Percentiles rank a stretch among this genome's conserved stretches.
Conservation (phyloP, 2,888 invertebrate species). For the Acrobasis suavella region DNA sequence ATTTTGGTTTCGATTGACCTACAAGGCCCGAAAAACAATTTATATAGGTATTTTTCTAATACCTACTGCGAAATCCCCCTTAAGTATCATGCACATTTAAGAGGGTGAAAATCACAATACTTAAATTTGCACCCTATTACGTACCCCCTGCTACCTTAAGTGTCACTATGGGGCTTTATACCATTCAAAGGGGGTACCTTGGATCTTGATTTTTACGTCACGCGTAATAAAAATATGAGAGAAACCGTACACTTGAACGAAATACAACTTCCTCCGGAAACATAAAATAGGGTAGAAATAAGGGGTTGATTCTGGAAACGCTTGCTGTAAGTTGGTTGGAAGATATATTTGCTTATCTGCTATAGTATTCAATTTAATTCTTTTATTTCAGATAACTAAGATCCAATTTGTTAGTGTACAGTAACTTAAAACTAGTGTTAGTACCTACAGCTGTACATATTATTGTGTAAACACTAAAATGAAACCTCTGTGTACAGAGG, state of each 20-base stretch:
- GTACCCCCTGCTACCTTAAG: conserved; percentile 37
- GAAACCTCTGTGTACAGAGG: too few species aligned
- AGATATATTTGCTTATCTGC: background rate
- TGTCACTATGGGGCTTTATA: conserved; percentile 49
- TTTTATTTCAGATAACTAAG: too few species aligned
- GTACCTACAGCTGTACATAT: too few species aligned
- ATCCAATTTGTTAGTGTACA: too few species aligned
- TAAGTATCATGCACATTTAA: background rate
- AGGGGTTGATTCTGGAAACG: conserved; percentile 35
- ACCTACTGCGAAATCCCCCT: background rate
- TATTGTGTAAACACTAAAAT: too few species aligned
- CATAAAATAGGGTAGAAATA: conserved; percentile 57
- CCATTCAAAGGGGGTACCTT: conserved; percentile 47
- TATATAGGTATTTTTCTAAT: too few species aligned
- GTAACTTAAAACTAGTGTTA: too few species aligned
- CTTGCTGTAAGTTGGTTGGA: conserved; percentile 30
- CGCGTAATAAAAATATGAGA: conserved; percentile 74
- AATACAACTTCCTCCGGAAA: conserved; percentile 70
- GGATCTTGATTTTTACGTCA: conserved; percentile 65
- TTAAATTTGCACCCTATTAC: conserved; percentile 39
- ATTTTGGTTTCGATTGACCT: too few species aligned
- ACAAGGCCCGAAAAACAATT: too few species aligned
- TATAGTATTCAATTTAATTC: background rate
- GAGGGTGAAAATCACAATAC: conserved; percentile 29
- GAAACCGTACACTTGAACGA: conserved; percentile 60